Evolutionary conservation across 2,888 invertebrate genomes (phyloP), one percentile per base, ranked within the genome.

Genomic region (Agrotis exclamationis): DNA sequence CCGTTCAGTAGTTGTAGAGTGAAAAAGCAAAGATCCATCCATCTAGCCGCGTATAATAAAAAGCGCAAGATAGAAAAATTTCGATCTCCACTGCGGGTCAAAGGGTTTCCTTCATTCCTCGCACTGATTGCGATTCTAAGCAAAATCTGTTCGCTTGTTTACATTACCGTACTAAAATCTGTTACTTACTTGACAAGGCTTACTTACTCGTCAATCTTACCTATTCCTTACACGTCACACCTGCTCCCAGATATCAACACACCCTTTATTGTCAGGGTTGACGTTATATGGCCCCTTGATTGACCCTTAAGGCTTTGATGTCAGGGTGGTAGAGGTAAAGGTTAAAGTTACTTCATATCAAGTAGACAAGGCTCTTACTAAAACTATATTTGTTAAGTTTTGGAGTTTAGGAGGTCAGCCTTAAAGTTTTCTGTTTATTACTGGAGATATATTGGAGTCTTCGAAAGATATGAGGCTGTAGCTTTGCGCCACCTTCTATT

Each of bases 341-440:
- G 63, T 63, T 54, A 65, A 78, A 70, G 62, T 81, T 65, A 16
- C 28, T 47, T 70, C 51, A 65, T 78, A 69, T 44, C 62, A 66
- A 58, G 63, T 50, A 22, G 63, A 65, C 47, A 50, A 50, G 51
- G 28, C 20, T 56, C n/a, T 54, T 18, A 76, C 59, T 65, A 66
- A 54, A 56, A 47, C 14, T 48, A 54, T 65, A 64, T 69, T 63
- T 57, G 60, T 22, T 0, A 54, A 76, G 64, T 78, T 65, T 63
- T 48, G 9, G 50, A 65, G 18, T 54, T 80, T n/a, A 28, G 28
- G 16, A 50, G 22, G 45, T 65, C 57, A 50, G n/a, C 18, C 54
- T 48, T 54, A 33, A 18, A 39, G 14, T 22, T 13, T 1, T 16
- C 18, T 22, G 70, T 33, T n/a, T 28, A 18, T 28, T 39, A 65